Conservation (phyloP, 2,113 vertebrate species). For the Callorhinus ursinus region DNA sequence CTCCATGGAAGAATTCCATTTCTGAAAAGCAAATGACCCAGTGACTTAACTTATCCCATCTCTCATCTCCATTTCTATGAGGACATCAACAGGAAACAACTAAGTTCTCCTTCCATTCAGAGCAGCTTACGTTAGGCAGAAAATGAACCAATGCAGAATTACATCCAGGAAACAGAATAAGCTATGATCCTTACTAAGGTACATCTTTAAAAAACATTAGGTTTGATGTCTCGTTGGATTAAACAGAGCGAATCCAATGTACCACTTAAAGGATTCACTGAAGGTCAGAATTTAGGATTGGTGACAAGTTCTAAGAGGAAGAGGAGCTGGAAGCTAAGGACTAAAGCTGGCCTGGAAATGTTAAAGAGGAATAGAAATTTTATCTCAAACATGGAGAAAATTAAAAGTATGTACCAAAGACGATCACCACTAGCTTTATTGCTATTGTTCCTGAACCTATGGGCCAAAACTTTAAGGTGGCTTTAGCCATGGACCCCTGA, state of each 20-base stretch:
- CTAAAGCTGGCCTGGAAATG: not conserved
- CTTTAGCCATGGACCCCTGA: not conserved
- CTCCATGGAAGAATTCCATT: constrained; percentile 25
- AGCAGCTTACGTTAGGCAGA: not conserved
- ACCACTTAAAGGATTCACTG: not conserved
- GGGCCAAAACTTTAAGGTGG: not conserved
- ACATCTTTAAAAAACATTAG: not conserved
- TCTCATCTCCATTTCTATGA: no score
- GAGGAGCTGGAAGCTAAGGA: not conserved
- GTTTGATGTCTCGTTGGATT: not conserved
- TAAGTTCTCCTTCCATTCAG: not conserved
- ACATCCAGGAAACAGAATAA: not conserved
- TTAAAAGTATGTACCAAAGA: not conserved
- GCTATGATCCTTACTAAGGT: not conserved
- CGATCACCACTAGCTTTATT: not conserved
- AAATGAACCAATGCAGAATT: not conserved
- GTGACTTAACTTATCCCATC: no score
- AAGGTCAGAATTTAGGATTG: not conserved
- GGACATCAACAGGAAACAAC: not conserved
- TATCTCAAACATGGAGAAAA: not conserved
- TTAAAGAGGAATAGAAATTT: not conserved
- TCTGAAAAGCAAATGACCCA: constrained; percentile 23
- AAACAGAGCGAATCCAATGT: not conserved
- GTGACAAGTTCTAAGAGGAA: not conserved
- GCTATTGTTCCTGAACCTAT: not conserved